Base-by-base conservation (phyloP, 2,113 vertebrate species). In the Phaetusa simplex region DNA sequence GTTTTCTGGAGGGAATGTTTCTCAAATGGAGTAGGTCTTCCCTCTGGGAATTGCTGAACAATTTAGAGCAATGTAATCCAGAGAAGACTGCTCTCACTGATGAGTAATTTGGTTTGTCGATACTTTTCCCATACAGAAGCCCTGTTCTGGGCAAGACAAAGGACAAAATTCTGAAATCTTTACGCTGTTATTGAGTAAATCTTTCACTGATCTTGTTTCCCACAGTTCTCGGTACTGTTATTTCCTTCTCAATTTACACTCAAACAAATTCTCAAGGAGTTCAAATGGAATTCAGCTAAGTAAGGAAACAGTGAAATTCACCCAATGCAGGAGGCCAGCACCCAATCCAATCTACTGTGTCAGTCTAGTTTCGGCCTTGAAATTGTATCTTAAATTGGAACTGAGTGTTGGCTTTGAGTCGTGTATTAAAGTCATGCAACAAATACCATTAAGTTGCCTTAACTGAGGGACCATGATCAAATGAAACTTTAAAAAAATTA, bases 1-100 rank as follows among this genome's bases (percentile, higher is more conserved):
- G 65, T 92, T 96, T 97, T 97, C 94, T 97, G 90, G 93, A 93
- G 69, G 76, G 82, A 93, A 94, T 24, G 52, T 91, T 91, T 92
- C 94, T 95, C 70, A 90, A 69, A 83, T 43, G 52, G 82, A 95
- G n/a, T 49, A 80, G 71, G 74, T 88, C 73, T 84, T 92, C 67
- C 94, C 95, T 86, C 61, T 50, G 82, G 83, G 91, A 97, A 90
- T 45, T 43, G 38, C 74, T 72, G 71, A 93, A 95, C 59, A 91
- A 82, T 94, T 93, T 83, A 88, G 62, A 93, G 69, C 55, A 76
- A 58, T 50, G 89, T 81, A 91, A 95, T 83, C 95, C 94, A 86
- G 65, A 85, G 78, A 82, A 83, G 36, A 77, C 38, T 11, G 23
- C 43, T 43, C 70, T 93, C 56, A 77, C 34, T 76, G 65, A 64